A percentile compares a stretch with the other conserved stretches of the same genome.
These are phyloP conservation scores for Xenopus laevis DNA, from an alignment of 2,113 vertebrate species.

Conservation along the genomic window DNA sequence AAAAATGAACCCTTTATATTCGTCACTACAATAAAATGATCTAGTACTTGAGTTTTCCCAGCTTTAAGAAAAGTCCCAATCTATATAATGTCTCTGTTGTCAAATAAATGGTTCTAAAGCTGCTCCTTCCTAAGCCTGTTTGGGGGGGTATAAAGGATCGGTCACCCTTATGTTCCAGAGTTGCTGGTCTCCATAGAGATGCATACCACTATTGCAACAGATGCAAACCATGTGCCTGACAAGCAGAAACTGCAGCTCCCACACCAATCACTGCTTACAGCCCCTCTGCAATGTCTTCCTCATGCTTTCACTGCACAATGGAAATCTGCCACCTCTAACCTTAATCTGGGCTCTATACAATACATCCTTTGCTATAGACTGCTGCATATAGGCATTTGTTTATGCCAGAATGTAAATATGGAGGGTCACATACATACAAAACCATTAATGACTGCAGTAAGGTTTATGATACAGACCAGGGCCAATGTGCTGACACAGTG, in stretches of 20 bases:
- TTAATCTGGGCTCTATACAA: not conserved
- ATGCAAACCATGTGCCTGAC: constrained; percentile 54
- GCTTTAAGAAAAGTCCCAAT: too few species aligned
- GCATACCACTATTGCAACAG: constrained; percentile 49
- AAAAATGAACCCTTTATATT: too few species aligned
- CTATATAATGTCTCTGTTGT: too few species aligned
- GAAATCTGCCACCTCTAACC: not conserved
- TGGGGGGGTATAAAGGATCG: not conserved
- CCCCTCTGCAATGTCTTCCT: constrained; percentile 29
- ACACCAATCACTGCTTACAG: constrained; percentile 31
- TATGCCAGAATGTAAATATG: too few species aligned
- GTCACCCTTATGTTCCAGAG: constrained; percentile 33
- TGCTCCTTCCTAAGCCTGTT: too few species aligned
- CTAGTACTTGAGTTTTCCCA: too few species aligned
- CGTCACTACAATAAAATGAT: too few species aligned
- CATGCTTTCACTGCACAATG: not conserved
- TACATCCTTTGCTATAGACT: not conserved
- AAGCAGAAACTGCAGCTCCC: constrained; percentile 46
- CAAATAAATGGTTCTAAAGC: constrained; percentile 14
- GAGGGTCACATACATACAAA: too few species aligned
- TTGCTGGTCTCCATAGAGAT: constrained; percentile 49
- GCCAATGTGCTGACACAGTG: too few species aligned
- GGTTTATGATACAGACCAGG: too few species aligned
- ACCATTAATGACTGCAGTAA: too few species aligned
- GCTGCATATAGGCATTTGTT: too few species aligned